Base-by-base conservation (phyloP, 2,888 invertebrate species). In the Camptogramma bilineatum region DNA sequence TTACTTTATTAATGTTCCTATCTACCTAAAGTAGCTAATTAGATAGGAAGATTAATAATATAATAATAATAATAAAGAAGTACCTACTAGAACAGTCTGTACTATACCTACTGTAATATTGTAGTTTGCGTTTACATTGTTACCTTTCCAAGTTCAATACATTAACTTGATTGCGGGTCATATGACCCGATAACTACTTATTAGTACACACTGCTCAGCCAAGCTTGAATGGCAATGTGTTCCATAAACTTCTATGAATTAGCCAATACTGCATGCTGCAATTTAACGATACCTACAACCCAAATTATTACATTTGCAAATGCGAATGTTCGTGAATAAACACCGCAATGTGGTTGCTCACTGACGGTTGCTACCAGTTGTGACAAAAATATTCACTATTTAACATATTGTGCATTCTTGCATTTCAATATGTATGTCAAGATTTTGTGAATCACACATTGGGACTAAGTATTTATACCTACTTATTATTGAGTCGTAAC, bases 191-290 rank as follows among this genome's bases (percentile, higher is more conserved):
- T 44, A 44, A 44, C 17, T 18, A 34, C 52, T 10, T 52, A 55
- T 7, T 47, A 19, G 10, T 53, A 44, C 50, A 18, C 54, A 39
- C 39, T 61, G 54, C 50, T 54, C 61, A 61, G 54, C 42, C 50
- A 61, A 54, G 61, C 61, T 54, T 54, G 50, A 54, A 61, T 54
- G 28, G 54, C 31, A 54, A 54, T 24, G 31, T 50, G 54, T 54
- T 61, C 54, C 50, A 61, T 61, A 54, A 61, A 61, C 42, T 54
- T 54, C 24, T 19, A 19, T 39, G 54, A 54, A 46, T 61, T 61
- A 50, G 48, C 28, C 53, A 55, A 63, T 63, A 52, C 28, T 48
- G 48, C 17, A 21, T 24, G 42, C 62, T 46, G 54, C 51, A 59
- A 59, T 59, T 52, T 52, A 59, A 19, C 16, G 52, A 59, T 52